Evolutionary conservation across 2,888 invertebrate genomes (phyloP), one percentile per base, ranked within the genome.

Genomic region (Clitarchus hookeri): DNA sequence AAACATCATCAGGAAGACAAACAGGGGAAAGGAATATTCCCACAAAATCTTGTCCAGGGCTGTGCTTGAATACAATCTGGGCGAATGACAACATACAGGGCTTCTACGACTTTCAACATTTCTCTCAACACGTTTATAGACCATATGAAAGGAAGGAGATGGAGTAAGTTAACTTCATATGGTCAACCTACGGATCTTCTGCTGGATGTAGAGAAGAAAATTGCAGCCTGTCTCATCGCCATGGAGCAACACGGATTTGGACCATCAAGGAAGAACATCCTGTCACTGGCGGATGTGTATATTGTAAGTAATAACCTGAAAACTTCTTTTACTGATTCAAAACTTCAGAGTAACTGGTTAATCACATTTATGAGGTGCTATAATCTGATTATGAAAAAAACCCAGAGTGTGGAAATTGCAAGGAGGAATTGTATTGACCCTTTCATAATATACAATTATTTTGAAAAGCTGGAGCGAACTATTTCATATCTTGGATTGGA

Each of bases 171-270:
- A 79, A 85, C 87, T 12, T 88, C 89, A 48, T 80, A 88, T 77
- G 90, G 90, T 13, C 88, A 89, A 87, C 84, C 86, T 83, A 86
- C 88, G 13, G 89, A 88, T 82, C 88, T 90, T 85, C 88, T 90
- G 36, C 83, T 65, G 44, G 89, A 89, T 85, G 85, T 89, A 77
- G 89, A 90, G 89, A 87, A 88, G 86, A 87, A 88, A 53, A 89
- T 88, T 16, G 88, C 89, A 87, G 88, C 48, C 48, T 48, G 89
- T 65, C 87, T 90, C 23, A 88, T 88, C 85, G 84, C 80, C 6
- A 89, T 90, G 89, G 90, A 90, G 86, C 90, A 89, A 88, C 88
- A 89, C 87, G 91, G 90, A 13, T 90, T 90, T 88, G 90, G 90
- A 19, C 86, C 90, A 48, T 89, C 89, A n/a, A 88, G 89, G 88